These are phyloP conservation scores for Caenorhabditis virilis DNA, from an alignment of 2,888 invertebrate species.

Conservation along the genomic window DNA sequence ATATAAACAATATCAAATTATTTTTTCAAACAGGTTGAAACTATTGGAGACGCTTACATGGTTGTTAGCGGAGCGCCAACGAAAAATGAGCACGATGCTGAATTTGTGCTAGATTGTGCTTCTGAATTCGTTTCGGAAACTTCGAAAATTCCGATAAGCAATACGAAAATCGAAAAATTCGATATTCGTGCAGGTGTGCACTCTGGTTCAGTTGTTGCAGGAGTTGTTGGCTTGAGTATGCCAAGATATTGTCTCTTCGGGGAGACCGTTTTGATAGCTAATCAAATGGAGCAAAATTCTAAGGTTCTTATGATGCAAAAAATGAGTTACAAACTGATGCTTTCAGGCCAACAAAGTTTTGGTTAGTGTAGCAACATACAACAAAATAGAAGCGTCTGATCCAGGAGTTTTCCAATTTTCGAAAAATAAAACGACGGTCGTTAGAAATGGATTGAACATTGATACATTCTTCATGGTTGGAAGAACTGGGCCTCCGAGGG, in stretches of 20 bases:
- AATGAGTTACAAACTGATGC: neutral
- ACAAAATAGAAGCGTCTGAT: constrained; percentile 69
- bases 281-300: constrained; percentile 79
- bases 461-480: constrained; percentile 40
- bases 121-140: constrained; percentile 39
- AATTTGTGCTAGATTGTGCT: constrained; percentile 71
- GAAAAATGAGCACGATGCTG: constrained; percentile 86
- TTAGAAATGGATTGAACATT: constrained; percentile 27
- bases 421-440: constrained; percentile 13
- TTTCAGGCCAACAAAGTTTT: constrained; percentile 84
- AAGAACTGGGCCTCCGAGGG: constrained; percentile 41
- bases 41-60: constrained; percentile 98
- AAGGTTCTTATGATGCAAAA: too few species aligned
- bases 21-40: constrained; percentile 80
- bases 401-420: constrained; percentile 41
- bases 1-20: too few species aligned
- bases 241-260: constrained; percentile 85
- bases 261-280: constrained; percentile 88
- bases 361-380: constrained; percentile 83
- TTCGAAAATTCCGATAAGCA: constrained; percentile 17
- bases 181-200: constrained; percentile 76
- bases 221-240: constrained; percentile 92
- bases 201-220: constrained; percentile 88
- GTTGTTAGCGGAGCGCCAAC: constrained; percentile 93
- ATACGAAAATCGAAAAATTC: constrained; percentile 15